Evolutionary conservation across 2,888 invertebrate species (phyloP), one percentile per base, ranked within the genome.

Genomic region (Pandemis heparana): DNA sequence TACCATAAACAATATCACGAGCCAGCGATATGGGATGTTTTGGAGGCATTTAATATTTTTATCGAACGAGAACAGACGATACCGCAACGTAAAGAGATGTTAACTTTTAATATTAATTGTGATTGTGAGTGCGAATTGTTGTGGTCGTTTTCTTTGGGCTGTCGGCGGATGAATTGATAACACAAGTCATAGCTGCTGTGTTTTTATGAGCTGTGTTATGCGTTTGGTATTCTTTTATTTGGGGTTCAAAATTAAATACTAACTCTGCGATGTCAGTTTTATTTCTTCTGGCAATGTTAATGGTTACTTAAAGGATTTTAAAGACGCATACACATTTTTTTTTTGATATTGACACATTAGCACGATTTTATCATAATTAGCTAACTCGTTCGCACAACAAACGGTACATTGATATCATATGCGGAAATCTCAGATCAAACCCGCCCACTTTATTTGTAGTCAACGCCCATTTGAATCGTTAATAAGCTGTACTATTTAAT

Each of bases 1-100:
- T 89, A 88, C 86, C 89, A 91, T 93, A 94, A 94, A 93, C 90
- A 91, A 92, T 87, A 87, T 85, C 81, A 82, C 84, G 83, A 80
- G 82, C 85, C 81, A 81, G 81, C 82, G 82, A 86, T 84, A 81
- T 82, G 83, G 83, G 83, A 83, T 87, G 81, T 83, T 88, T 88
- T 84, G 81, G 81, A 85, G 79, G 77, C 78, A 81, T 86, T 82
- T 84, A 85, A 86, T 86, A 86, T 83, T 88, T 83, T 87, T 85
- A 86, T 85, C 82, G 76, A 79, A 83, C 79, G 79, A 80, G 77
- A 81, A 80, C 79, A 75, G 60, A 72, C 75, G 71, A 71, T 71
- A 75, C 56, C 46, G 72, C 77, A 77, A 74, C 77, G 74, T 84
- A 86, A 87, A 85, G 81, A 86, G 85, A 85, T 85, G 87, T 87